These are phyloP conservation scores for Microcebus murinus DNA, from an alignment of 2,113 vertebrate genomes.

Conservation along the genomic window DNA sequence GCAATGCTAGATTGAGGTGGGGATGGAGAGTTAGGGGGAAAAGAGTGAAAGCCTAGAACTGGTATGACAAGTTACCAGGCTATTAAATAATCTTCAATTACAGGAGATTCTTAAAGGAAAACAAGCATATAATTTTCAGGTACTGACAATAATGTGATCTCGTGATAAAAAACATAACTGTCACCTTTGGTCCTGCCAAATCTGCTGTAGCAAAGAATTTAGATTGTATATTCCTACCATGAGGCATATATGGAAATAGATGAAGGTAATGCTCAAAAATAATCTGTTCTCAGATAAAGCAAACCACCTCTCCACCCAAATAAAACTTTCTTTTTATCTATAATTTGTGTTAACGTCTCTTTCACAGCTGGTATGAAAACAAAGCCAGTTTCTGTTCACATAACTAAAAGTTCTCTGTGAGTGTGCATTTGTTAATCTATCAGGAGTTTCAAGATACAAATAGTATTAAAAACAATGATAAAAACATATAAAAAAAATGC, in stretches of 20 bases:
- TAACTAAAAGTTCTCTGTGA: not conserved
- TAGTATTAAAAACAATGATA: not conserved
- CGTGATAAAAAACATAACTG: slow-evolving; percentile 15
- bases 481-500: slow-evolving; percentile 22
- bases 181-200: not conserved
- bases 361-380: not conserved
- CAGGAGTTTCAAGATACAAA: slow-evolving; percentile 1
- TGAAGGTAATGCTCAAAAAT: not conserved
- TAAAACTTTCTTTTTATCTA: not conserved
- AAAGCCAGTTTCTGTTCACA: not conserved
- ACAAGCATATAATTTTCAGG: slow-evolving; percentile 15
- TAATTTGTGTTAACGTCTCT: slow-evolving; percentile 7
- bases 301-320: not conserved
- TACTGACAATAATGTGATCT: slow-evolving; percentile 23
- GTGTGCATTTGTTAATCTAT: not conserved
- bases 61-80: not conserved
- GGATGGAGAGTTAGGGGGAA: not conserved
- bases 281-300: slow-evolving; percentile 25
- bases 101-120: slow-evolving; percentile 15
- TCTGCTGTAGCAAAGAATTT: not conserved
- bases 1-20: not conserved
- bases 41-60: not conserved
- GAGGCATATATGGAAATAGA: not conserved
- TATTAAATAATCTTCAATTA: not conserved
- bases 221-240: not conserved